Percentiles rank a stretch among this genome's conserved stretches.
Evolutionary conservation across 2,888 invertebrate genomes (phyloP).

Genomic region (Ditula angustiorana): DNA sequence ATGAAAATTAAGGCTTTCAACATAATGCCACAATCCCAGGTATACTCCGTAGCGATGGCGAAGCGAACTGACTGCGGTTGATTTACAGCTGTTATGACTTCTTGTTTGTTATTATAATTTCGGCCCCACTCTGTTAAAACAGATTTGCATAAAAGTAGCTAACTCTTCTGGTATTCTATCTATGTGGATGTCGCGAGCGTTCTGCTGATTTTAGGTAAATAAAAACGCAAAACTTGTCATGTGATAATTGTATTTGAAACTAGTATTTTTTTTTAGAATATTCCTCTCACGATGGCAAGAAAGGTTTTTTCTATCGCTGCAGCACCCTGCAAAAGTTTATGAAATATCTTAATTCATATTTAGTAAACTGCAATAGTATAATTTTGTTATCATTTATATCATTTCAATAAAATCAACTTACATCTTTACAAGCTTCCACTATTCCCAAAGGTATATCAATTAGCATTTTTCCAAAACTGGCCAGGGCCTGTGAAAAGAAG

Average conservation of each 20-base stretch:
- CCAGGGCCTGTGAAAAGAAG: conserved; percentile 57
- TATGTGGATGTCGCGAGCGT: conserved; percentile 1
- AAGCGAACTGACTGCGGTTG: conserved; percentile 26
- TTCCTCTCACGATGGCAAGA: conserved; percentile 56
- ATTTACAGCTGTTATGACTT: conserved; percentile 35
- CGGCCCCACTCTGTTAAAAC: conserved; percentile 27
- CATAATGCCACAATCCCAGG: conserved; percentile 22
- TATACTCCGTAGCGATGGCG: conserved; percentile 3
- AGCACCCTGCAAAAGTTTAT: conserved; percentile 56
- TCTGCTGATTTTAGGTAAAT: background rate
- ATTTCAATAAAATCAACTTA: conserved; percentile 49
- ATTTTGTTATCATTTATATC: background rate
- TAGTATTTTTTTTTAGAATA: conserved; percentile 48
- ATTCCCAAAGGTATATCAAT: conserved; percentile 65
- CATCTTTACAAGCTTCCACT: conserved; percentile 65
- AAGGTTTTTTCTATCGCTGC: conserved; percentile 61
- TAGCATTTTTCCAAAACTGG: conserved; percentile 63
- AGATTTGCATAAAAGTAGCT: conserved; percentile 31
- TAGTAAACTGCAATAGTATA: background rate
- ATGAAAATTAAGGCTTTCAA: conserved; percentile 21
- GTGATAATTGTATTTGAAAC: conserved; percentile 6
- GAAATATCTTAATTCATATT: conserved; percentile 9
- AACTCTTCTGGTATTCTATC: conserved; percentile 17
- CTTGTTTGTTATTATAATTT: conserved; percentile 38
- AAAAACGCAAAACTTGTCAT: conserved; percentile 12